Base-by-base conservation (phyloP, 2,113 vertebrate genomes). In the Vombatus ursinus region DNA sequence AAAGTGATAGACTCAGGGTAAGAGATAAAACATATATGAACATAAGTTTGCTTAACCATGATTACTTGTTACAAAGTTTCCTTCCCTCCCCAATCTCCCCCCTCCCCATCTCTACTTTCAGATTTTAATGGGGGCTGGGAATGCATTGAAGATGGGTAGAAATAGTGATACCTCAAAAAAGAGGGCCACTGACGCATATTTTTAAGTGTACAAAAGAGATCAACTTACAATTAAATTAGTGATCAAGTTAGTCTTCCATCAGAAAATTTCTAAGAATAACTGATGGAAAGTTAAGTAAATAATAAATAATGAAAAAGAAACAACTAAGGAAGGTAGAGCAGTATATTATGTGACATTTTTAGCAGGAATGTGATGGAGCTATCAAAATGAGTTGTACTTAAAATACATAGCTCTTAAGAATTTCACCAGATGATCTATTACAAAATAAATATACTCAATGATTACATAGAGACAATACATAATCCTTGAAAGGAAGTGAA, bases 251-350 rank as follows among this genome's bases (percentile, higher is more conserved):
- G 11, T 68, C 25, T 14, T 68, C 11, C 61, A 68, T 37, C 61
- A 77, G 31, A 14, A 77, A 19, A 77, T 77, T 95, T 94, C 48
- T 91, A 92, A 24, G 37, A 93, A 93, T n/a, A 50, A 84, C 48
- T 92, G 52, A 11, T 84, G 37, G 54, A 96, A n/a, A 90, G 2
- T 91, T 22, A 93, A 92, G 93, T 89, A 25, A n/a, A 53, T 84
- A 91, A 92, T 50, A 93, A 95, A 94, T 22, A 84, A 94, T 25
- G 23, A 49, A 90, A 96, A 96, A 92, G 91, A 92, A 95, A 93
- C 1, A 53, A 94, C 52, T 52, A 11, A 92, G n/a, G 37, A 95
- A 94, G 37, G 54, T 61, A n/a, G 92, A 94, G 14, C 0, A 44
- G 26, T 47, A 50, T 28, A 50, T 77, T 19, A n/a, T 26, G 4